A percentile compares a stretch with the other conserved stretches of the same genome.
Conservation (phyloP, 2,113 vertebrate species). For the Corydoras maculifer region DNA sequence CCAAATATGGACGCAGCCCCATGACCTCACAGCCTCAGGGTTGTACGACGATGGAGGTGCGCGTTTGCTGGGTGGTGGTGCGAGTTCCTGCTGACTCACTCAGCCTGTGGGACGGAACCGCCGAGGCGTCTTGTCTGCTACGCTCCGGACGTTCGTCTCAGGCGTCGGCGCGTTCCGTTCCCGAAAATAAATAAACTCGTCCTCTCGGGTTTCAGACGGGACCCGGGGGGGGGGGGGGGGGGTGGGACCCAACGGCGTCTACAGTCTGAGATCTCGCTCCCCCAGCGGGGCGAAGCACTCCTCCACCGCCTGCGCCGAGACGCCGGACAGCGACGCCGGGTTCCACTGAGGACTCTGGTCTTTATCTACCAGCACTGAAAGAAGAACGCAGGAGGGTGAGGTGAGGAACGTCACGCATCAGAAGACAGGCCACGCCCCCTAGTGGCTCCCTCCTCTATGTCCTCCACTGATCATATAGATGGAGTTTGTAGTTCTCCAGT, state of each 20-base stretch:
- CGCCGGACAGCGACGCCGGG: slow-evolving; percentile 73
- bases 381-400: neutral
- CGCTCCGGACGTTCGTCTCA: slow-evolving; percentile 1
- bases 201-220: neutral
- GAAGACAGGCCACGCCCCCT: too few species aligned
- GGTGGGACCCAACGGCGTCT: slow-evolving; percentile 25
- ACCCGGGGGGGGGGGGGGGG: neutral
- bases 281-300: slow-evolving; percentile 77
- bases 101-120: too few species aligned
- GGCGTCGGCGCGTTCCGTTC: slow-evolving; percentile 3
- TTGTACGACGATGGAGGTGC: too few species aligned
- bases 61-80: neutral
- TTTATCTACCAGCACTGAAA: slow-evolving; percentile 83
- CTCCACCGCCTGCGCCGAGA: slow-evolving; percentile 74
- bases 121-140: neutral
- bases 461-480: too few species aligned
- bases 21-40: too few species aligned
- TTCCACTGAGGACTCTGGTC: slow-evolving; percentile 86
- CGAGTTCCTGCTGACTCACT: neutral
- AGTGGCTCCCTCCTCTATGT: too few species aligned
- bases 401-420: too few species aligned
- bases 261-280: slow-evolving; percentile 73
- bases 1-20: too few species aligned
- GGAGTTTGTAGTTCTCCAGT: too few species aligned
- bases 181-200: slow-evolving; percentile 1